Base-by-base conservation (phyloP, 2,888 invertebrate genomes). In the Teinopalpus imperialis region DNA sequence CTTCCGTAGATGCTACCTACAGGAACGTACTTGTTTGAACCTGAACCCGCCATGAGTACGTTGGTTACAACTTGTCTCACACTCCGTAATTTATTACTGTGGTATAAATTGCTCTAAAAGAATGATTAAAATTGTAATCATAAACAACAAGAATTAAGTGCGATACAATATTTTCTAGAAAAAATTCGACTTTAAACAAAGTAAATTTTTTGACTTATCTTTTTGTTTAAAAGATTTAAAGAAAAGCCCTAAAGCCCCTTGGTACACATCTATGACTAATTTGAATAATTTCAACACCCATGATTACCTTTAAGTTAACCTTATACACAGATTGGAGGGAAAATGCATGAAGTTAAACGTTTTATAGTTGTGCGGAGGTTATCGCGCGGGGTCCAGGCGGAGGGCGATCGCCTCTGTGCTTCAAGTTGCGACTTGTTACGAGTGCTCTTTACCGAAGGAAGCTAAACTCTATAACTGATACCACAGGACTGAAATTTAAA, bases 341-440 rank as follows among this genome's bases (percentile, higher is more conserved):
- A 49, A 41, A 36, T 29, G 16, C 16, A 20, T 48, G 48, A 46
- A 54, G 39, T 48, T 37, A 47, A 34, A 49, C 45, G 40, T 44
- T 51, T 44, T 52, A 53, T 54, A 59, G 52, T 51, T 51, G 56
- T 48, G 44, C 53, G 43, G 63, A 74, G 76, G 81, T 81, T 81
- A 81, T 81, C 80, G 65, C 54, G 57, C 61, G 68, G 63, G 74
- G 68, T 67, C 56, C 57, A 54, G 57, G 54, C 57, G 54, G 65
- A 74, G 76, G 72, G 64, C 73, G 62, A 70, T 69, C 60, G 66
- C 74, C 65, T 68, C 63, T 56, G 67, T 66, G 69, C 57, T 65
- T 63, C 83, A 79, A 65, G 83, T 81, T 68, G 71, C 67, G 77
- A 85, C 83, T 67, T 83, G 83, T 82, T 74, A 67, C 61, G 49